phyloP scores from a whole-genome alignment of 2,113 vertebrate species.

The Erythrolamprus reginae region DNA sequence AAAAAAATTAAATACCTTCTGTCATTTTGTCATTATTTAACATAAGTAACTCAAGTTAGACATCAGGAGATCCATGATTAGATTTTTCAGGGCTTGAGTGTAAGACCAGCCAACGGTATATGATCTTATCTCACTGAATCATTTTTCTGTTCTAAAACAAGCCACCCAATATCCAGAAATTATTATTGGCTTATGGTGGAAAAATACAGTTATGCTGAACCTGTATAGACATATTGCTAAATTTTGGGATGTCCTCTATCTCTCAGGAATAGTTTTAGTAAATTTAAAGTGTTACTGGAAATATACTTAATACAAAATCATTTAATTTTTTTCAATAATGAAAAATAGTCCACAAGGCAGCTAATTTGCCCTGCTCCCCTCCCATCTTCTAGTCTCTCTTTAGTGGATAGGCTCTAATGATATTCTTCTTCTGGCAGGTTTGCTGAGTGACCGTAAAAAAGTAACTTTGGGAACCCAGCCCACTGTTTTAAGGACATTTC shows the following conservation, averaged over 20 bases:
- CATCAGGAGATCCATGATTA: neutral
- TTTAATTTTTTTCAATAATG: neutral
- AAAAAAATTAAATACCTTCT: too few relatives aligned
- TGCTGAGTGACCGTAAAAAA: constrained; percentile 93
- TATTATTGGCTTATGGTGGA: neutral
- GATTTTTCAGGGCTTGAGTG: neutral
- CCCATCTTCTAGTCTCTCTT: neutral
- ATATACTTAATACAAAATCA: neutral
- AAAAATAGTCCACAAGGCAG: neutral
- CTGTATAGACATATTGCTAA: neutral
- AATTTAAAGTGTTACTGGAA: neutral
- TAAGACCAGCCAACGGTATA: neutral
- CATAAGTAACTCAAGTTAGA: neutral
- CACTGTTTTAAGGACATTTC: constrained; percentile 92
- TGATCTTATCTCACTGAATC: neutral
- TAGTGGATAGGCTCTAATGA: fast-evolving
- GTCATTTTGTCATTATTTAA: neutral
- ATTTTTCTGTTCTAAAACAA: neutral
- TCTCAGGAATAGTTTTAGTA: neutral
- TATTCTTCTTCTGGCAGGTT: constrained; percentile 63
- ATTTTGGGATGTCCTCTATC: neutral
- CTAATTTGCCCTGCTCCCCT: neutral
- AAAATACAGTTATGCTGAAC: neutral
- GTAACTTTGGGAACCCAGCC: constrained; percentile 97
- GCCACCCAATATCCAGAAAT: neutral